phyloP scores from a whole-genome alignment of 2,797 vertebrate genomes.

The Enteromius treurensis region DNA sequence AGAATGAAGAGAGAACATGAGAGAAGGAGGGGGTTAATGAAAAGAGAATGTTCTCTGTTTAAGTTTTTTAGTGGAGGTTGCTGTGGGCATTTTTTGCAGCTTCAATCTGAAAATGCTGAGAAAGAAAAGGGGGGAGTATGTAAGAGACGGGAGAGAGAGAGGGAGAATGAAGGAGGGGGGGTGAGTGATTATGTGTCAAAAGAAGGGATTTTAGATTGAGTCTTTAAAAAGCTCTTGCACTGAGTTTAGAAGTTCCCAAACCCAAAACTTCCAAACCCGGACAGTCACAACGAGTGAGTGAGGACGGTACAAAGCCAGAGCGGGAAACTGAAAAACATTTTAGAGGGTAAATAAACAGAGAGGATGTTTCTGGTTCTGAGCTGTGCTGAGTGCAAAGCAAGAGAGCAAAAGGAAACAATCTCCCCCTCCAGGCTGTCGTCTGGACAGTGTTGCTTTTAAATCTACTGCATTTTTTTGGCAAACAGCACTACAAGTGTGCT shows the following conservation, averaged over 20 bases:
- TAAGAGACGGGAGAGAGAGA: slow-evolving; percentile 13
- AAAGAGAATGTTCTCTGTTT: slow-evolving; percentile 65
- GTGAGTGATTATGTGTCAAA: slow-evolving; percentile 71
- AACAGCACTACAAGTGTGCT: slow-evolving; percentile 29
- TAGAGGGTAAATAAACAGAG: slow-evolving; percentile 54
- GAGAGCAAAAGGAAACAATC: slow-evolving; percentile 68
- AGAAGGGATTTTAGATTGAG: slow-evolving; percentile 59
- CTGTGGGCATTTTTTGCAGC: slow-evolving; percentile 61
- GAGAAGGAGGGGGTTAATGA: slow-evolving; percentile 53
- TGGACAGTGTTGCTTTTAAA: slow-evolving; percentile 42
- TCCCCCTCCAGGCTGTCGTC: slow-evolving; percentile 61
- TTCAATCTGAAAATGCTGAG: slow-evolving; percentile 68
- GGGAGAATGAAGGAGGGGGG: slow-evolving; percentile 62
- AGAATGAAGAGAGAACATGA: slow-evolving; percentile 7
- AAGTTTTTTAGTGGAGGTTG: slow-evolving; percentile 54
- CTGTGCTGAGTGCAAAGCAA: slow-evolving; percentile 62
- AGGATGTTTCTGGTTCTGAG: slow-evolving; percentile 70
- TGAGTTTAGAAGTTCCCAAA: slow-evolving; percentile 68
- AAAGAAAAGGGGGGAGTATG: slow-evolving; percentile 60
- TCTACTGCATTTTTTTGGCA: slow-evolving; percentile 49
- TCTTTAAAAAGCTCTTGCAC: slow-evolving; percentile 73
- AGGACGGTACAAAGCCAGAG: slow-evolving; percentile 61
- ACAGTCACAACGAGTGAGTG: slow-evolving; percentile 53
- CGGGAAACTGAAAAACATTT: slow-evolving; percentile 56
- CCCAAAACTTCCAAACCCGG: slow-evolving; percentile 48